These are phyloP conservation scores for Ictalurus furcatus DNA, from an alignment of 2,113 vertebrate genomes.

Conservation along the genomic window DNA sequence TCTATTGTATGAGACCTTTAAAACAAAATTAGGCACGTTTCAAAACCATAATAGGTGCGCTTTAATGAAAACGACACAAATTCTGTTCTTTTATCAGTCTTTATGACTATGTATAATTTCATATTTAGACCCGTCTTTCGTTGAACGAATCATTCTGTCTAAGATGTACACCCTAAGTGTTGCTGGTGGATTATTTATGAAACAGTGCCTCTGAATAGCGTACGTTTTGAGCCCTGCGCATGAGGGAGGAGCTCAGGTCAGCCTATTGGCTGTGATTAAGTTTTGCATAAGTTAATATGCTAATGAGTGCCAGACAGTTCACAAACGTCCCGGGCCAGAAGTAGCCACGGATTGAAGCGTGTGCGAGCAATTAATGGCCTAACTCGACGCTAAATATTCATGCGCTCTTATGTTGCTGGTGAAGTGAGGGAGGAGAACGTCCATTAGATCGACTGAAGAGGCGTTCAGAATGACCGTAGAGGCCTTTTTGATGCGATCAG, in stretches of 20 bases:
- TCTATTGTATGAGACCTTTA: too few relatives aligned
- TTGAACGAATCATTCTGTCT: background rate
- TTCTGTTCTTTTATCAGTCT: background rate
- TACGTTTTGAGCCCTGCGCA: background rate
- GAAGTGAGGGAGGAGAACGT: slow-evolving; percentile 71
- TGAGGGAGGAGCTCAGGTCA: slow-evolving; percentile 55
- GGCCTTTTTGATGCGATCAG: slow-evolving; percentile 73
- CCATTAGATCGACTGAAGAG: slow-evolving; percentile 80
- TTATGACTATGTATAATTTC: background rate
- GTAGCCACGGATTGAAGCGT: slow-evolving; percentile 70
- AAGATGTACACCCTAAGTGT: background rate
- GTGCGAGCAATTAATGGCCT: slow-evolving; percentile 76
- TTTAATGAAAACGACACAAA: background rate
- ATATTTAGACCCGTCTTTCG: background rate
- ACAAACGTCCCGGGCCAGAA: slow-evolving; percentile 67
- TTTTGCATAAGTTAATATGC: slow-evolving; percentile 75
- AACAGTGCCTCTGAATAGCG: background rate
- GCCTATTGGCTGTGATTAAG: slow-evolving; percentile 69
- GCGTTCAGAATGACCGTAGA: slow-evolving; percentile 67
- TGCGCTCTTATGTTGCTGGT: slow-evolving; percentile 65
- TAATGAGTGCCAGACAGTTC: slow-evolving; percentile 74
- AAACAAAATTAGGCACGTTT: too few relatives aligned
- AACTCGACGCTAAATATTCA: slow-evolving; percentile 78
- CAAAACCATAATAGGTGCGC: too few relatives aligned
- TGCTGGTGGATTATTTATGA: slow-evolving; percentile 5